A percentile compares a stretch with the other conserved stretches of the same genome.
These are phyloP conservation scores for Deroptyus accipitrinus DNA, from an alignment of 2,113 vertebrate species.

Conservation along the genomic window DNA sequence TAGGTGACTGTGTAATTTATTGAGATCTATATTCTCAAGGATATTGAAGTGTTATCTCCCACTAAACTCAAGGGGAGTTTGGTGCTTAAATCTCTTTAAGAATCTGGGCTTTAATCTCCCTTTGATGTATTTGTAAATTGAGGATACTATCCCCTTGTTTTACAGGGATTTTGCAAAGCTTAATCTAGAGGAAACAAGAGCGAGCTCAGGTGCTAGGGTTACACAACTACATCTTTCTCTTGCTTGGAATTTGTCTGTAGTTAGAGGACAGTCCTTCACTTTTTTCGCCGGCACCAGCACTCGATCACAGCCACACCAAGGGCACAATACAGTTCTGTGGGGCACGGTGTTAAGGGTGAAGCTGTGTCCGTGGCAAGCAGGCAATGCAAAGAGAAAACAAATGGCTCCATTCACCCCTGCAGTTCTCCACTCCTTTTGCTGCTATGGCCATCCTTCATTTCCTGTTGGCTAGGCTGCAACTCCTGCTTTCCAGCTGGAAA, in stretches of 20 bases:
- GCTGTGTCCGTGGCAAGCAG: background rate
- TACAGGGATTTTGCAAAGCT: background rate
- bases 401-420: background rate
- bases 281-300: background rate
- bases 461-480: background rate
- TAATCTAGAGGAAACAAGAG: background rate
- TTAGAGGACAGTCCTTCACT: background rate
- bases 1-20: background rate
- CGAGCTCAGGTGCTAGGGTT: background rate
- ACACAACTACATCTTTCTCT: background rate
- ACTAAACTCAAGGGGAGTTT: background rate
- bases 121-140: background rate
- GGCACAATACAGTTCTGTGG: background rate
- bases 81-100: background rate
- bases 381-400: background rate
- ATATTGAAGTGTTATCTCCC: background rate
- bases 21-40: background rate
- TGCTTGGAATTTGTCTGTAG: background rate
- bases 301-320: background rate
- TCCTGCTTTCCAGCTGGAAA: conserved; percentile 4
- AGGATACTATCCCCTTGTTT: background rate
- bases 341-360: background rate
- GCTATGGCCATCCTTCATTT: background rate
- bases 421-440: background rate
- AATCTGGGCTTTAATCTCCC: background rate